Evolutionary conservation across 1,140 invertebrate species (phyloP).

Genomic region (Halyomorpha halys): DNA sequence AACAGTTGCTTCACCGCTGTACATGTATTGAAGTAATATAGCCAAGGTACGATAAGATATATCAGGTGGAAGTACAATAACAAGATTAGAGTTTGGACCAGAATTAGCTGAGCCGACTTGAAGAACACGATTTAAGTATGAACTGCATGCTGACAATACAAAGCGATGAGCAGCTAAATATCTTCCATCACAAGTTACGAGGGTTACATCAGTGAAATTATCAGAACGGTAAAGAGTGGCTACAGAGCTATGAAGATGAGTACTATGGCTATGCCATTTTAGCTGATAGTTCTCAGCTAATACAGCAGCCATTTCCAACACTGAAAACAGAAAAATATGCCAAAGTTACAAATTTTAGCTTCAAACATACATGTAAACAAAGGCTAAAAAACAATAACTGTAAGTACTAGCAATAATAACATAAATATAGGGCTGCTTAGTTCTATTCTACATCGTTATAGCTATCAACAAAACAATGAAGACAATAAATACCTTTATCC

Average conservation of each 20-base stretch:
- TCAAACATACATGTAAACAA: not conserved
- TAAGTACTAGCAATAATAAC: not conserved
- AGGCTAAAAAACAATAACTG: not conserved
- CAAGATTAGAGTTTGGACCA: conserved; percentile 48
- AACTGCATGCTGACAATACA: conserved; percentile 67
- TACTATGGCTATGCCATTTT: conserved; percentile 74
- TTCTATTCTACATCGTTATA: no score
- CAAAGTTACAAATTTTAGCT: not conserved
- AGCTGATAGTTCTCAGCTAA: conserved; percentile 66
- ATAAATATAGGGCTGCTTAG: no score
- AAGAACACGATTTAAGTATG: conserved; percentile 47
- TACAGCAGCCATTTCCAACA: conserved; percentile 21
- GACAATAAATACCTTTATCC: not conserved
- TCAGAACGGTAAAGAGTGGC: conserved; percentile 65
- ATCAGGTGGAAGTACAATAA: conserved; percentile 68
- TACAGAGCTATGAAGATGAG: conserved; percentile 67
- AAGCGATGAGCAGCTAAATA: conserved; percentile 78
- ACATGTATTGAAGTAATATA: conserved; percentile 77
- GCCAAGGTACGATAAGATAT: conserved; percentile 65
- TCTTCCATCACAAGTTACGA: conserved; percentile 66
- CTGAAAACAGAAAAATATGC: not conserved
- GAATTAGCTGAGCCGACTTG: conserved; percentile 43
- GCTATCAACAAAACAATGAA: no score
- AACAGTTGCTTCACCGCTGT: conserved; percentile 72
- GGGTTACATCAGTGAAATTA: conserved; percentile 71